phyloP scores from a whole-genome alignment of 2,888 invertebrate genomes.

The Lepidonotus clava region DNA sequence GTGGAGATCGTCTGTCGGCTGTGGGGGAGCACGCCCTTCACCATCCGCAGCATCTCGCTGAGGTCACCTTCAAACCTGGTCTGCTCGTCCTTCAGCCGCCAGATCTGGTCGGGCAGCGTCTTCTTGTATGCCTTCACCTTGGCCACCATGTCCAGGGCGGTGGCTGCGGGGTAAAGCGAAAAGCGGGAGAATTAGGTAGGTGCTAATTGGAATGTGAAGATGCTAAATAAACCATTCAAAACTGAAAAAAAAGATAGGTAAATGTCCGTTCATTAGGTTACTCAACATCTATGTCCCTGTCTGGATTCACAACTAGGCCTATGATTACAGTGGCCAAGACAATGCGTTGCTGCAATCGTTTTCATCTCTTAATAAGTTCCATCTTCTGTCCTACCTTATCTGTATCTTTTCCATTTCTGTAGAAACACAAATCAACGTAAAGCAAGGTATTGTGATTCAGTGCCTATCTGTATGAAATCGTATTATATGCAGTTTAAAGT shows the following conservation, averaged over 20 bases:
- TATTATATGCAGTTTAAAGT: no score
- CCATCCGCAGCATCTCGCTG: constrained; percentile 69
- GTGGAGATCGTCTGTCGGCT: constrained; percentile 63
- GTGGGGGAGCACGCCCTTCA: constrained; percentile 68
- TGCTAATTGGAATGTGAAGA: background rate
- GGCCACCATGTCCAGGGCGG: background rate
- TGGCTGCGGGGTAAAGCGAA: background rate
- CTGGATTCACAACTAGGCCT: no score
- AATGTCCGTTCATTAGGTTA: background rate
- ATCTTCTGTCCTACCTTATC: no score
- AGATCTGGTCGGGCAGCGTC: background rate
- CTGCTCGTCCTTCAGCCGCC: constrained; percentile 68
- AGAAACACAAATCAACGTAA: no score
- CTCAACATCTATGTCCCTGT: no score
- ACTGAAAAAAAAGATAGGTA: background rate
- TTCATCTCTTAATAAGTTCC: no score
- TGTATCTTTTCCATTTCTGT: no score
- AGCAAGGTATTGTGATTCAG: no score
- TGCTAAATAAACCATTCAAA: background rate
- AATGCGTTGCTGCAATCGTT: no score
- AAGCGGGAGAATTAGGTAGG: no score
- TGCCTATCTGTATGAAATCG: no score
- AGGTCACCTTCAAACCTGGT: constrained; percentile 69
- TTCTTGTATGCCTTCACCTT: background rate
- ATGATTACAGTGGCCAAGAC: no score